A percentile compares a stretch with the other conserved stretches of the same genome.
Evolutionary conservation across 2,797 vertebrate species (phyloP).

Genomic region (Spinus pinus): DNA sequence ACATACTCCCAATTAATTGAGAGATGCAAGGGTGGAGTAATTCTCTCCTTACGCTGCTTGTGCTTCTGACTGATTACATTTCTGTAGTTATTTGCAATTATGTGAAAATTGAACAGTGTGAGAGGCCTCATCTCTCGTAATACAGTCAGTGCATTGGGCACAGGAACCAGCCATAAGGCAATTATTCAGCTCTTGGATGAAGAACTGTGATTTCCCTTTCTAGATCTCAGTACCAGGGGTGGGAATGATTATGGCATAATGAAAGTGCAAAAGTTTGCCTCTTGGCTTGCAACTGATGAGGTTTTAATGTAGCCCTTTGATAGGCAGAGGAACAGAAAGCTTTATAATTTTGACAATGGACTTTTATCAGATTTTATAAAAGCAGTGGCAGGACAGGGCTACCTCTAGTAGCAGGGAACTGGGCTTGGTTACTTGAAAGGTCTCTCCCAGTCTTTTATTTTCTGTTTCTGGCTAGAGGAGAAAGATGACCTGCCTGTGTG

Average conservation of each 20-base stretch:
- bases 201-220: not conserved
- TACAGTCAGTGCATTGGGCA: not conserved
- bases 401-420: not conserved
- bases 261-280: not conserved
- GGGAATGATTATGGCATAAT: not conserved
- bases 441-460: not conserved
- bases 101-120: not conserved
- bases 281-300: not conserved
- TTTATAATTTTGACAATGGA: not conserved
- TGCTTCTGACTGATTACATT: not conserved
- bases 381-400: not conserved
- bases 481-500: not conserved
- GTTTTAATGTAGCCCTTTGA: not conserved
- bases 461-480: not conserved
- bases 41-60: not conserved
- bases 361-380: not conserved
- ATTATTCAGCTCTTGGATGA: not conserved
- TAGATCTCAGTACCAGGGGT: not conserved
- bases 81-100: slow-evolving; percentile 2
- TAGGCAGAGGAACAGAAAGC: not conserved
- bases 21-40: not conserved
- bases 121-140: not conserved
- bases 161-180: not conserved
- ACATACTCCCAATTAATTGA: not conserved
- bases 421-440: not conserved